These are phyloP conservation scores for Trichoplax adhaerens DNA, from an alignment of 37 sponge, comb jelly and placozoan species.

Conservation along the genomic window DNA sequence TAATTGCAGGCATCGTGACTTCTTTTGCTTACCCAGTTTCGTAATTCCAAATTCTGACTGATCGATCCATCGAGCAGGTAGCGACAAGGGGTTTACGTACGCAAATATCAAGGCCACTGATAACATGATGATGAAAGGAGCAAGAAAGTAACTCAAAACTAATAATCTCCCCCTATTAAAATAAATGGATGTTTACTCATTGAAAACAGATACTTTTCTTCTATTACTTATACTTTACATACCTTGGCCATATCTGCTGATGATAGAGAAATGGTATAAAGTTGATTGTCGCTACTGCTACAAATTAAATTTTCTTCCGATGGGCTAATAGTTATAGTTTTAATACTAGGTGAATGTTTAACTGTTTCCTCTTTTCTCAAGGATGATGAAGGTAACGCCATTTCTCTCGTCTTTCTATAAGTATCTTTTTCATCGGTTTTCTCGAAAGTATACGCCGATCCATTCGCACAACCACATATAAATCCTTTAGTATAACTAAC, in stretches of 20 bases:
- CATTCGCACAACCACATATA: constrained; percentile 71
- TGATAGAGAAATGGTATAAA: constrained; percentile 68
- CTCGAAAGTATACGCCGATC: constrained; percentile 71
- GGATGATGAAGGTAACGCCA: constrained; percentile 6
- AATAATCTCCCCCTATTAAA: not conserved
- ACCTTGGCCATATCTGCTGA: constrained; percentile 70
- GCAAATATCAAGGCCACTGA: constrained; percentile 87
- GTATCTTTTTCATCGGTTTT: constrained; percentile 53
- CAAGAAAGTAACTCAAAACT: constrained; percentile 20
- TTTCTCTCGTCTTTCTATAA: constrained; percentile 25
- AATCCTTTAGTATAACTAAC: constrained; percentile 66
- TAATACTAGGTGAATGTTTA: constrained; percentile 21
- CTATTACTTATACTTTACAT: no score
- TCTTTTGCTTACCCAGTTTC: constrained; percentile 49
- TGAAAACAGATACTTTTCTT: no score
- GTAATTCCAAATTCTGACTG: constrained; percentile 88
- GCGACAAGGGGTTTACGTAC: constrained; percentile 81
- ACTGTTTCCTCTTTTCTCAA: no score
- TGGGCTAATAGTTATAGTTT: constrained; percentile 63
- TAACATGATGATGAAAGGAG: constrained; percentile 26
- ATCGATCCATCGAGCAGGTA: constrained; percentile 88
- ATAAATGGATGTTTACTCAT: no score
- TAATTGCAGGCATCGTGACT: no score
- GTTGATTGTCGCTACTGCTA: constrained; percentile 54
- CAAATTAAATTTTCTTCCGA: constrained; percentile 83